phyloP scores from a whole-genome alignment of 2,113 vertebrate species.

The Rhinopomastus cyanomelas region DNA sequence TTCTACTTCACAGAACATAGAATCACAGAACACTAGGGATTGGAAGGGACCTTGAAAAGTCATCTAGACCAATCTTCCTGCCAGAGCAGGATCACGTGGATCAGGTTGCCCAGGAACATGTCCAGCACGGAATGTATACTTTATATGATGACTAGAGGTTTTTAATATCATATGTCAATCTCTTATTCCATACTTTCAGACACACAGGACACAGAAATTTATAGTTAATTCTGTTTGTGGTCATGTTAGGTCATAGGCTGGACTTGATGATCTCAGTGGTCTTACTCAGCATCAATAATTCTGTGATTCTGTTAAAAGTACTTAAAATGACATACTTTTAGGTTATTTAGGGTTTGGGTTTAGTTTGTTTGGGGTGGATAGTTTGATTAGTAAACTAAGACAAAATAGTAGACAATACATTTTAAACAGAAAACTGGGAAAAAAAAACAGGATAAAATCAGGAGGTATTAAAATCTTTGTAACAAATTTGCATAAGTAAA shows the following conservation, averaged over 20 bases:
- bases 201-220: background rate
- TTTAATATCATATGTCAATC: too few species aligned
- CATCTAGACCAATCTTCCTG: too few species aligned
- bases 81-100: too few species aligned
- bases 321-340: background rate
- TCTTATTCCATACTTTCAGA: too few species aligned
- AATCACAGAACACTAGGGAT: too few species aligned
- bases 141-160: background rate
- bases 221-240: background rate
- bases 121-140: too few species aligned
- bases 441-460: background rate
- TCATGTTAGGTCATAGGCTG: too few species aligned
- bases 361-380: background rate
- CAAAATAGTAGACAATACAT: background rate
- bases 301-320: background rate
- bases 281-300: too few species aligned
- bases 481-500: background rate
- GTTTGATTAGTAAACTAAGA: background rate
- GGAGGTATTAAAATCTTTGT: background rate
- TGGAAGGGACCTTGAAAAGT: too few species aligned
- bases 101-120: too few species aligned
- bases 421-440: background rate
- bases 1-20: background rate
- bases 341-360: background rate
- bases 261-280: too few species aligned